These are phyloP conservation scores for Drosophila serrata DNA, from an alignment of 1,140 invertebrate species.

Conservation along the genomic window DNA sequence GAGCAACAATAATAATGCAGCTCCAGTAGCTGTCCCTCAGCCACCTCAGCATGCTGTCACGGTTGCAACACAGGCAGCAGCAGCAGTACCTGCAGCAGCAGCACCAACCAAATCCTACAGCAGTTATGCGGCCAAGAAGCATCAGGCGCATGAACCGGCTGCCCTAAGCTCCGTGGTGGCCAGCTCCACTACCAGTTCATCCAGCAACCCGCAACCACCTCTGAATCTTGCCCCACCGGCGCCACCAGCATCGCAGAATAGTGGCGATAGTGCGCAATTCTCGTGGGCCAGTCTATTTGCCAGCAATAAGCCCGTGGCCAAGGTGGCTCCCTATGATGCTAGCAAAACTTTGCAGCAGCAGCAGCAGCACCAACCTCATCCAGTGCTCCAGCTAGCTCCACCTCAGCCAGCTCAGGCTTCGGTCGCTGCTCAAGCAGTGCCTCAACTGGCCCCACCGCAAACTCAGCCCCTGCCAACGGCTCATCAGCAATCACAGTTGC, in stretches of 20 bases:
- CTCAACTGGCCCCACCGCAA: constrained; percentile 20
- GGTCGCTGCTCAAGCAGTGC: neutral
- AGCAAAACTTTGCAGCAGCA: constrained; percentile 62
- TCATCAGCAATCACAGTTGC: constrained; percentile 67
- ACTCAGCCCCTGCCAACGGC: constrained; percentile 36
- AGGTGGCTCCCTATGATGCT: constrained; percentile 87
- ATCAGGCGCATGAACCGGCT: constrained; percentile 17
- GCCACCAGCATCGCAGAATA: constrained; percentile 68
- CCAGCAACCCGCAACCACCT: constrained; percentile 47
- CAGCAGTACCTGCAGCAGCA: constrained; percentile 12
- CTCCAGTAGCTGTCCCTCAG: constrained; percentile 37
- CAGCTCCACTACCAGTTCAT: constrained; percentile 8
- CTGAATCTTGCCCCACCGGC: constrained; percentile 66
- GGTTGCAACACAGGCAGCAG: constrained; percentile 6
- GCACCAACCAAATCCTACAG: constrained; percentile 52
- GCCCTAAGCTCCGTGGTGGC: constrained; percentile 15
- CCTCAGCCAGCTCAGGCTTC: constrained; percentile 27
- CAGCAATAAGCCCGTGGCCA: constrained; percentile 87
- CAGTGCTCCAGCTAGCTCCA: constrained; percentile 35
- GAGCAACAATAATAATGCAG: constrained; percentile 28
- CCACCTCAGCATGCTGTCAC: constrained; percentile 12
- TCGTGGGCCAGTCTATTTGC: constrained; percentile 72
- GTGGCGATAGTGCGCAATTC: constrained; percentile 59
- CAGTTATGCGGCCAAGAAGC: constrained; percentile 47
- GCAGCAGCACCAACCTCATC: constrained; percentile 18